Evolutionary conservation across 2,113 vertebrate species (phyloP).

Genomic region (Seriola rivoliana): DNA sequence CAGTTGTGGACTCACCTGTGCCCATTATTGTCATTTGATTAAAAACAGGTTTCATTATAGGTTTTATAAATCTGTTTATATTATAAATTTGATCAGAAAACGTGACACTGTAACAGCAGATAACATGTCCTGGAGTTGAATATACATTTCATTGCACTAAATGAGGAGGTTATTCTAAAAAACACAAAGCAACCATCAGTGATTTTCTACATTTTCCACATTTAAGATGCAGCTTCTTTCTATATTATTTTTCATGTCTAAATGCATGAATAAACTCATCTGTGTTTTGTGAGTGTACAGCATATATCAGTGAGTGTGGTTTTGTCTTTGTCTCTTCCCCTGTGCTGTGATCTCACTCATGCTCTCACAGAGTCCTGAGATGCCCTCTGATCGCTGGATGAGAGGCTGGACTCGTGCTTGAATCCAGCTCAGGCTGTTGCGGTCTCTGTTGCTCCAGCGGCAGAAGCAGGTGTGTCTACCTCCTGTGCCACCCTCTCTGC

Average conservation of each 20-base stretch:
- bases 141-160: background rate
- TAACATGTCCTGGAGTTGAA: background rate
- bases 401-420: constrained; percentile 24
- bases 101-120: background rate
- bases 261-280: constrained; percentile 36
- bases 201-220: too few relatives aligned
- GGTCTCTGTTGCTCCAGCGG: constrained; percentile 63
- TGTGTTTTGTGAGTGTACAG: constrained; percentile 26
- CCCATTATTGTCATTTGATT: background rate
- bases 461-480: constrained; percentile 77
- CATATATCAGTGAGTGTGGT: constrained; percentile 28
- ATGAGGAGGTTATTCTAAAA: background rate
- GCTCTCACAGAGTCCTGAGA: constrained; percentile 62
- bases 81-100: background rate
- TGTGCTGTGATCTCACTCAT: constrained; percentile 34
- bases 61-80: constrained; percentile 1
- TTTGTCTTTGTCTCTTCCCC: constrained; percentile 33
- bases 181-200: background rate
- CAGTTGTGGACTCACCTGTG: background rate
- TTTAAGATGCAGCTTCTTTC: background rate
- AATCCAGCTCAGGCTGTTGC: constrained; percentile 38
- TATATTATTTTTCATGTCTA: background rate
- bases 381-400: constrained; percentile 60
- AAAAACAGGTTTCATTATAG: background rate
- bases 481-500: constrained; percentile 38